Percentiles rank a stretch among this genome's conserved stretches.
Conservation (phyloP, 2,113 vertebrate species). For the Hyaena hyaena region DNA sequence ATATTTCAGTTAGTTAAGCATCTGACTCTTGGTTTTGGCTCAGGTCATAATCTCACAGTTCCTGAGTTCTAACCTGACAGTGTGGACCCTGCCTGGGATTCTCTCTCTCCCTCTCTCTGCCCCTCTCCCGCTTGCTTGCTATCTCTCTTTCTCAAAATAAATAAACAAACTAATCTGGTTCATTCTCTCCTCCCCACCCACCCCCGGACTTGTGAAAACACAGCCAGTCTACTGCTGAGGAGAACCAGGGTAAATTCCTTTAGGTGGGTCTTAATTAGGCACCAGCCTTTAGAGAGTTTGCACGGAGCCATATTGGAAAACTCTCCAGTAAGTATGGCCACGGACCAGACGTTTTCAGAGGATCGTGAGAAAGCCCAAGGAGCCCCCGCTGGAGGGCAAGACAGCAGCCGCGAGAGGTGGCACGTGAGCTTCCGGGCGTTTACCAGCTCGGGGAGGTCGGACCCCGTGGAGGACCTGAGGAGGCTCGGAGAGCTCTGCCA, state of each 20-base stretch:
- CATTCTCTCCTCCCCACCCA: accelerated
- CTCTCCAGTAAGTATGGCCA: neutral
- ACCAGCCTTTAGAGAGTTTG: neutral
- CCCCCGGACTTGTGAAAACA: neutral
- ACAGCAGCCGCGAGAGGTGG: accelerated
- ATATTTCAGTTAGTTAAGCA: neutral
- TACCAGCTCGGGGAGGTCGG: accelerated
- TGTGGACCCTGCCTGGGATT: too few relatives aligned
- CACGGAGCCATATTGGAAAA: neutral
- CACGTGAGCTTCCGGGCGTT: neutral
- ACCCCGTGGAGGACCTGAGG: neutral
- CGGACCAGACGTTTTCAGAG: too few relatives aligned
- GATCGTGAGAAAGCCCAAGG: accelerated
- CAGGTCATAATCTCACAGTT: too few relatives aligned
- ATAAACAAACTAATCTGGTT: neutral
- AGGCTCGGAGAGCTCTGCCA: accelerated
- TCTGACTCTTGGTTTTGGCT: too few relatives aligned
- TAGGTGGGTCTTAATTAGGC: neutral
- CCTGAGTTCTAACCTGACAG: too few relatives aligned
- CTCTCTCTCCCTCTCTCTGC: too few relatives aligned
- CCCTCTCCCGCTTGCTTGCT: too few relatives aligned
- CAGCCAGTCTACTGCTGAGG: neutral
- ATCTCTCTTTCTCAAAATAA: too few relatives aligned
- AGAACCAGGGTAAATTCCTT: neutral
- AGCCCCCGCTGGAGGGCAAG: accelerated